phyloP scores from a whole-genome alignment of 2,797 vertebrate genomes.

The Dicrostonyx torquatus region DNA sequence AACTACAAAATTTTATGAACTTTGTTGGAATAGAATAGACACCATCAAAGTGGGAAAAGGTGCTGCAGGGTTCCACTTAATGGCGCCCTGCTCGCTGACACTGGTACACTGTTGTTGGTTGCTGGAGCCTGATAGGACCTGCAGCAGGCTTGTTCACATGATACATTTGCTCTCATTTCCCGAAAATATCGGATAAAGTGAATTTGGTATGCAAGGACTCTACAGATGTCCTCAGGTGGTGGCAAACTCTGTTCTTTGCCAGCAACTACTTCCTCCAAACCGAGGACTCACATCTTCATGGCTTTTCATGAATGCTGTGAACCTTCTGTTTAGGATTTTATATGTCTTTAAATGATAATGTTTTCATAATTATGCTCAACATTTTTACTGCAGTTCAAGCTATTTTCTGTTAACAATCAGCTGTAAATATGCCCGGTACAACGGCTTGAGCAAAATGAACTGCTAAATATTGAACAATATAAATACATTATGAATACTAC shows the following conservation, averaged over 20 bases:
- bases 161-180: neutral
- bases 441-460: constrained; percentile 27
- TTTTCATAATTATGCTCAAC: neutral
- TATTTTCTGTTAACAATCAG: neutral
- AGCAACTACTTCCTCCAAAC: neutral
- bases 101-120: neutral
- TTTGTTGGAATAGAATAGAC: neutral
- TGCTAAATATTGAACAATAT: neutral
- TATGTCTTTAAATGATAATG: neutral
- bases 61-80: neutral
- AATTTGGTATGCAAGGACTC: neutral
- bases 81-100: neutral
- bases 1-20: neutral
- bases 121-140: neutral
- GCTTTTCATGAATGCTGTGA: neutral
- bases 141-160: rapidly evolving
- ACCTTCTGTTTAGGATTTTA: neutral
- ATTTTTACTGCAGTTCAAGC: neutral
- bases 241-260: neutral
- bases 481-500: neutral
- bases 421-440: neutral
- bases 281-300: neutral
- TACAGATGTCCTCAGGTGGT: neutral
- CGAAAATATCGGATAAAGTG: neutral
- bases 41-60: neutral